A percentile compares a stretch with the other conserved stretches of the same genome.
phyloP scores from a whole-genome alignment of 2,888 invertebrate genomes.

The Girardia tigrina region DNA sequence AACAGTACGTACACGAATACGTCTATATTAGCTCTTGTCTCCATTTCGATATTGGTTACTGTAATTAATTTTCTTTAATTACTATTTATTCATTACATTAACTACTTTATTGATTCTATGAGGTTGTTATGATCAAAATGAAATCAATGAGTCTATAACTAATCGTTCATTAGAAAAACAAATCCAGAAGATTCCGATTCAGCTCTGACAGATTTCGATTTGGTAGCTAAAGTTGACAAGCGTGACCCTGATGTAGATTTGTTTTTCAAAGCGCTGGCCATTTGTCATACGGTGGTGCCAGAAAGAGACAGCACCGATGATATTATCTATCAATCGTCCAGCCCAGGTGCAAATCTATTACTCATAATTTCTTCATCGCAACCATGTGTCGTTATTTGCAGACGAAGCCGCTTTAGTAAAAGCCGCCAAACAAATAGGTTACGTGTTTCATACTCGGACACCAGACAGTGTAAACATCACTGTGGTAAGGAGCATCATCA shows the following conservation, averaged over 20 bases:
- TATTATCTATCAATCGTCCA: slow-evolving; percentile 78
- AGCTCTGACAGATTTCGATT: slow-evolving; percentile 39
- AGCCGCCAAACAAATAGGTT: slow-evolving; percentile 74
- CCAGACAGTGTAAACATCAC: slow-evolving; percentile 69
- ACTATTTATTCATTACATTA: too few relatives aligned
- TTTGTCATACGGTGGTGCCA: slow-evolving; percentile 79
- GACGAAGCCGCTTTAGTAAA: slow-evolving; percentile 89
- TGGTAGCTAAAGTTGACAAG: slow-evolving; percentile 41
- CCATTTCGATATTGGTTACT: too few relatives aligned
- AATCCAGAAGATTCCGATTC: slow-evolving; percentile 32
- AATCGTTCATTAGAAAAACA: not conserved
- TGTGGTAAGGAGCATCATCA: slow-evolving; percentile 51
- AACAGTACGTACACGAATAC: too few relatives aligned
- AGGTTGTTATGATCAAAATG: too few relatives aligned
- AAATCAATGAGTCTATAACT: too few relatives aligned
- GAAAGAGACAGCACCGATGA: slow-evolving; percentile 44
- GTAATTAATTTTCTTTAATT: too few relatives aligned
- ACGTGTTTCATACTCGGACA: slow-evolving; percentile 74
- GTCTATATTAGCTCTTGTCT: too few relatives aligned
- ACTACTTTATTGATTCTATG: too few relatives aligned
- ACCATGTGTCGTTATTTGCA: slow-evolving; percentile 41
- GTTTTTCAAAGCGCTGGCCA: slow-evolving; percentile 78
- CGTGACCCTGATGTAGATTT: slow-evolving; percentile 53
- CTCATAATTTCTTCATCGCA: not conserved
- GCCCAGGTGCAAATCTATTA: slow-evolving; percentile 59